Evolutionary conservation across 1,140 invertebrate genomes (phyloP).

Genomic region (Megalonaias nervosa): DNA sequence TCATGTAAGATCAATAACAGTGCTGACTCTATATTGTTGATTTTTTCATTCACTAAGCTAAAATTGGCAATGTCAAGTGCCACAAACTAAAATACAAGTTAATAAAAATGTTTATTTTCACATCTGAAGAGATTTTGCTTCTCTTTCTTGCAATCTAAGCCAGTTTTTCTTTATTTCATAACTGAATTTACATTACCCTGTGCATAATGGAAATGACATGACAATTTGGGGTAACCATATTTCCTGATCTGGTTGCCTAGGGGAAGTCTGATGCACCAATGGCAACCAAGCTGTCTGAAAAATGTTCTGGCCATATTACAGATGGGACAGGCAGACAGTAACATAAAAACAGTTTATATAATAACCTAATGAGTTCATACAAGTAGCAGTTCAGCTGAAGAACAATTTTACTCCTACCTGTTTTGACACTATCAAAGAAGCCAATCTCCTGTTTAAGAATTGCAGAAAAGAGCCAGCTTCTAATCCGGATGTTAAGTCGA

Average conservation of each 20-base stretch:
- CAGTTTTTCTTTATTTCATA: neutral
- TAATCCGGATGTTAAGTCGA: slow-evolving; percentile 43
- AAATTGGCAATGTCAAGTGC: too few species aligned
- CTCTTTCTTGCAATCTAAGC: too few species aligned
- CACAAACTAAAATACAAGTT: neutral
- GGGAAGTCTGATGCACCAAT: neutral
- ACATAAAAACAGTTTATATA: neutral
- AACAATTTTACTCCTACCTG: slow-evolving; percentile 34
- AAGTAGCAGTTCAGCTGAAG: neutral
- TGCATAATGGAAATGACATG: too few species aligned
- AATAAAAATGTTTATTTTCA: neutral
- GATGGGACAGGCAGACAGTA: neutral
- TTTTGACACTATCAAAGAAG: slow-evolving; percentile 57
- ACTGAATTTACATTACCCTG: too few species aligned
- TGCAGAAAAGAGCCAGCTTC: slow-evolving; percentile 46
- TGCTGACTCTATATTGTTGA: too few species aligned
- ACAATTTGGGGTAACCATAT: too few species aligned
- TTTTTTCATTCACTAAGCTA: too few species aligned
- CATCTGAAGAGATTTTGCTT: neutral
- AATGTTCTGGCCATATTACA: neutral
- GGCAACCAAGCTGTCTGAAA: neutral
- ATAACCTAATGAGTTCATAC: neutral
- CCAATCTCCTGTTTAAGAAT: slow-evolving; percentile 55
- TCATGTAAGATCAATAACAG: too few species aligned
- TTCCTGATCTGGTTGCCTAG: neutral